phyloP scores from a whole-genome alignment of 2,888 invertebrate species.

The Cosmopolites sordidus region DNA sequence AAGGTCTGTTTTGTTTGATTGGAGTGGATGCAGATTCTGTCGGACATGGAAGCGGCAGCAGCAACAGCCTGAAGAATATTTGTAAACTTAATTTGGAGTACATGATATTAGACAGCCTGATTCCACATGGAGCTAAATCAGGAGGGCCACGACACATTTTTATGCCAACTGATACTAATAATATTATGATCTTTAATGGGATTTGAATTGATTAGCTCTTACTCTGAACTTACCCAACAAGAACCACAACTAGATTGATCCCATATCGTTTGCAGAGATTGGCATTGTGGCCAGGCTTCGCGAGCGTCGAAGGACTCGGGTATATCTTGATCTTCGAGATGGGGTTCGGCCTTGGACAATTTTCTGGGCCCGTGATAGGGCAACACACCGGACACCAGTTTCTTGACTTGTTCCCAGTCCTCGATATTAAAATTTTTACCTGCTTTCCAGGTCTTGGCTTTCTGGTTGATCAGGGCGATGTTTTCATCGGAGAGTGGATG shows the following conservation, averaged over 20 bases:
- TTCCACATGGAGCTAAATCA: too few species aligned
- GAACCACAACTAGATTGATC: slow-evolving; percentile 87
- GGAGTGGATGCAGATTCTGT: too few species aligned
- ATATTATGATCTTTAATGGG: too few species aligned
- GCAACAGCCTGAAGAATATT: slow-evolving; percentile 60
- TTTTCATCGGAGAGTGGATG: slow-evolving; percentile 29
- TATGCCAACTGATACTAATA: too few species aligned
- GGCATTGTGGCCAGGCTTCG: too few species aligned
- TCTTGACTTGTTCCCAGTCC: slow-evolving; percentile 20
- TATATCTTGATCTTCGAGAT: too few species aligned
- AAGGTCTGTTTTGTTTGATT: slow-evolving; percentile 64
- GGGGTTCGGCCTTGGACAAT: not conserved
- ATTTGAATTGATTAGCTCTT: too few species aligned
- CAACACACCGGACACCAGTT: slow-evolving; percentile 20
- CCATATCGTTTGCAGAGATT: slow-evolving; percentile 69
- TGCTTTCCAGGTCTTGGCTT: too few species aligned
- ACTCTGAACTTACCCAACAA: slow-evolving; percentile 78
- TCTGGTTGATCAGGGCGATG: slow-evolving; percentile 55
- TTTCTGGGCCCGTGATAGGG: slow-evolving; percentile 1
- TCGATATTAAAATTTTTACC: slow-evolving; percentile 68
- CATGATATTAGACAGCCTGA: too few species aligned
- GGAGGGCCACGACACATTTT: too few species aligned
- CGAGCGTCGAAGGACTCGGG: too few species aligned
- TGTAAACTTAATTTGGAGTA: too few species aligned
- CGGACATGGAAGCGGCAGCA: slow-evolving; percentile 82